A percentile compares a stretch with the other conserved stretches of the same genome.
Evolutionary conservation across 2,888 invertebrate genomes (phyloP).

Genomic region (Dyspetes luteomarginatus): DNA sequence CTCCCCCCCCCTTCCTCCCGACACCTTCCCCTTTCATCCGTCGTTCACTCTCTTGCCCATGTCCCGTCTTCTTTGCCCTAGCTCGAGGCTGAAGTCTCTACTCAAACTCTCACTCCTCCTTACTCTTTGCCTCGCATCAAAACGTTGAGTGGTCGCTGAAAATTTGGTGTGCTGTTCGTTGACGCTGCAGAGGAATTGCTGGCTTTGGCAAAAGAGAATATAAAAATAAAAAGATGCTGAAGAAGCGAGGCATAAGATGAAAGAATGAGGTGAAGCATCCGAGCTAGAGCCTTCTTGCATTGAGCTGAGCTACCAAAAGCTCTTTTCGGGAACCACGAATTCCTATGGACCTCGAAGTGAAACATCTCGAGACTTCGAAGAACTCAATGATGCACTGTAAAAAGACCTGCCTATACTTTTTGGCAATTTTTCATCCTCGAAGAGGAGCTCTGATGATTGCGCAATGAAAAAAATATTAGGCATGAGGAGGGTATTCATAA

Average conservation of each 20-base stretch:
- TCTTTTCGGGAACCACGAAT: neutral
- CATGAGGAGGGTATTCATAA: too few species aligned
- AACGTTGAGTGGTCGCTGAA: constrained; percentile 61
- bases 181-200: constrained; percentile 48
- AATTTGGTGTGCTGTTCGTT: constrained; percentile 63
- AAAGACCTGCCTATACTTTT: constrained; percentile 31
- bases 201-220: constrained; percentile 57
- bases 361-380: neutral
- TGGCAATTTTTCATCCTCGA: constrained; percentile 50
- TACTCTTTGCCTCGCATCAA: constrained; percentile 41
- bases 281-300: neutral
- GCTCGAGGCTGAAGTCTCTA: constrained; percentile 55
- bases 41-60: constrained; percentile 22
- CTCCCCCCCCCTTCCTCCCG: constrained; percentile 21
- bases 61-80: constrained; percentile 24
- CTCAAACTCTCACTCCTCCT: constrained; percentile 24
- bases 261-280: neutral
- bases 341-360: neutral
- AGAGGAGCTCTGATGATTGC: too few species aligned
- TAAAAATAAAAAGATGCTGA: constrained; percentile 25
- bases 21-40: constrained; percentile 32
- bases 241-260: neutral
- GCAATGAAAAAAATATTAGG: neutral
- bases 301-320: neutral
- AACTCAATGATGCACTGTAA: neutral